These are phyloP conservation scores for Tapera naevia DNA, from an alignment of 2,797 vertebrate species.

Conservation along the genomic window DNA sequence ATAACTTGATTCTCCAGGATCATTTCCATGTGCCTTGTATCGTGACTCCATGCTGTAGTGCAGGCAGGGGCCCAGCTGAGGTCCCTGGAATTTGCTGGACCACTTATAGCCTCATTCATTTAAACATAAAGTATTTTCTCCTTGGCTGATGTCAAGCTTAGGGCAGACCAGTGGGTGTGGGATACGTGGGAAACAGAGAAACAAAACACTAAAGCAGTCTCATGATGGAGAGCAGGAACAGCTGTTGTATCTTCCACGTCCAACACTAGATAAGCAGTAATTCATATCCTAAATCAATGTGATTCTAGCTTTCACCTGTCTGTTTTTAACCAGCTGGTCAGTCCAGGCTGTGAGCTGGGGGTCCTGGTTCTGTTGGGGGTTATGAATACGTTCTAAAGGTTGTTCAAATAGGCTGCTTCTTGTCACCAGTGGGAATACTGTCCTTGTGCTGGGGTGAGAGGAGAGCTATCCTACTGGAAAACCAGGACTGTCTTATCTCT, in stretches of 20 bases:
- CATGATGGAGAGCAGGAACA: background rate
- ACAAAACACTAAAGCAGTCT: too few relatives aligned
- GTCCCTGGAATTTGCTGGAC: background rate
- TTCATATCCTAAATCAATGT: background rate
- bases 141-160: background rate
- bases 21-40: background rate
- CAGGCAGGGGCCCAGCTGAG: background rate
- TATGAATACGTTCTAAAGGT: background rate
- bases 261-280: background rate
- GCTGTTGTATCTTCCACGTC: background rate
- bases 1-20: background rate
- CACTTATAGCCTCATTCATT: background rate
- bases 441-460: background rate
- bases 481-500: background rate
- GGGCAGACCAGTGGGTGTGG: background rate
- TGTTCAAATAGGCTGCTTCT: background rate
- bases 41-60: background rate
- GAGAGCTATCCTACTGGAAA: too few relatives aligned
- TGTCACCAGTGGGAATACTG: background rate
- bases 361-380: too few relatives aligned
- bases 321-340: background rate
- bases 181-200: background rate
- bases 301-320: background rate
- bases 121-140: background rate
- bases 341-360: background rate